Evolutionary conservation across 2,797 vertebrate genomes (phyloP), one percentile per base, ranked within the genome.

Genomic region (Epinephelus malabaricus): DNA sequence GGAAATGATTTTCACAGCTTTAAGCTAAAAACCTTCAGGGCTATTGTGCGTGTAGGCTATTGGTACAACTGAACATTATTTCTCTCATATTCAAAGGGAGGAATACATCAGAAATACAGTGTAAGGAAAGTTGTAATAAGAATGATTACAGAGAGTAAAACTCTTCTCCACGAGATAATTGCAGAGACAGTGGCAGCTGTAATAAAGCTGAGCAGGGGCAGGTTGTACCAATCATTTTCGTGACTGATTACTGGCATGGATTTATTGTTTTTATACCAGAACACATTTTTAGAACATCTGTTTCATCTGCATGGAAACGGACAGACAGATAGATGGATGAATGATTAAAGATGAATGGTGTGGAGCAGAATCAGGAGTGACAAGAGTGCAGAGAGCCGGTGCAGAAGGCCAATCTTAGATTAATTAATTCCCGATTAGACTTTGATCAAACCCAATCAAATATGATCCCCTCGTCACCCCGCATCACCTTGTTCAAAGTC

Each of bases 381-480:
- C 53, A 79, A 34, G 69, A 77, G 73, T 54, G 58, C 65, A 63
- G 64, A 21, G 54, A 13, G 61, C n/a, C 47, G 11, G 69, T 72
- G 75, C 78, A 83, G 67, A 66, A 58, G 75, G 81, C 73, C 78
- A 77, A 75, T 86, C 67, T 51, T 66, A 79, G 64, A 83, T 76
- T 76, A 86, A 91, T 90, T 83, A 84, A 87, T 86, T 77, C 73
- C 76, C 21, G 59, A 86, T 88, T 87, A 86, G 74, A 83, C 14
- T 86, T 90, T 90, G 72, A 91, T 88, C 79, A 89, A 79, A 87
- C 46, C 69, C 77, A 90, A 82, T 90, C 74, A 86, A 88, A 86
- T 73, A 50, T 38, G 64, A 86, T 69, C 80, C 72, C 72, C 63
- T 86, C 82, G 66, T 85, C 78, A 80, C 68, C 69, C 72, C 69